phyloP scores from a whole-genome alignment of 2,113 vertebrate species.

The Shinisaurus crocodilurus region DNA sequence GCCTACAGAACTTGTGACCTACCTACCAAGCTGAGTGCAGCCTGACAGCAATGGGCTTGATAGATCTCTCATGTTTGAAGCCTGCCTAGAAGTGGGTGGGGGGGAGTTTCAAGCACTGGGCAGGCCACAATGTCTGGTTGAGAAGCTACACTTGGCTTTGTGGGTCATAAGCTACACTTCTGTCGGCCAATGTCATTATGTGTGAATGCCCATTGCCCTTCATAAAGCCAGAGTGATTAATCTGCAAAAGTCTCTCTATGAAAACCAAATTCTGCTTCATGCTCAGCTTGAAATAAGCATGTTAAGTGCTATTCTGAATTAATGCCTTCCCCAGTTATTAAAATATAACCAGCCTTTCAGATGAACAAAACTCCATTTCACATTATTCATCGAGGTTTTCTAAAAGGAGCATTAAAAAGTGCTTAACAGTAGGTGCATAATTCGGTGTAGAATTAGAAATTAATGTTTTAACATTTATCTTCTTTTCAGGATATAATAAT shows the following conservation, averaged over 20 bases:
- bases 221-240: background rate
- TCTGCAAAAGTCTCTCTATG: background rate
- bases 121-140: background rate
- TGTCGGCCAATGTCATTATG: background rate
- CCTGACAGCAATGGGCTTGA: background rate
- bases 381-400: background rate
- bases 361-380: slow-evolving; percentile 7
- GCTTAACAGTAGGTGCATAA: background rate
- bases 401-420: background rate
- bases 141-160: background rate
- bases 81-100: background rate
- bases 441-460: background rate
- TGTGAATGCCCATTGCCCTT: background rate
- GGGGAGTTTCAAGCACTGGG: background rate
- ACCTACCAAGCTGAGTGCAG: background rate
- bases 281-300: background rate
- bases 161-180: background rate
- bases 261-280: background rate
- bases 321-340: slow-evolving; percentile 7
- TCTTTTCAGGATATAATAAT: background rate
- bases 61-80: background rate
- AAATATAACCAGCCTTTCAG: background rate
- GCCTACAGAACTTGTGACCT: background rate
- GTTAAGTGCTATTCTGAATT: slow-evolving; percentile 2
- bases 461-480: slow-evolving; percentile 13